phyloP scores from a whole-genome alignment of 2,888 invertebrate species.

The Ryuthela nishihirai region DNA sequence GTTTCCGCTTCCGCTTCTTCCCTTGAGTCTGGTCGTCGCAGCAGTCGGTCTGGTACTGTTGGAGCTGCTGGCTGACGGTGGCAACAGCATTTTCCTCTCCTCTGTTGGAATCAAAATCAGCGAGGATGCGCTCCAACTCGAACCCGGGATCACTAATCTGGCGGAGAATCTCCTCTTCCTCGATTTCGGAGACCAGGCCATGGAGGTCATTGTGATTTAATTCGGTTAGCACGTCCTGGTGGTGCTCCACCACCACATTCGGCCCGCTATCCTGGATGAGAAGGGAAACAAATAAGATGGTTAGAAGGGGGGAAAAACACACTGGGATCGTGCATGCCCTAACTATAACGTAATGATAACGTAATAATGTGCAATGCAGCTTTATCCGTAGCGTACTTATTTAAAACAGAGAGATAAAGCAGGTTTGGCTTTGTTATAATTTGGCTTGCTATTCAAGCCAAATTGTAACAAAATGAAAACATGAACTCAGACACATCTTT shows the following conservation, averaged over 20 bases:
- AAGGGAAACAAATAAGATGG: neutral
- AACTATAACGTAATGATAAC: too few relatives aligned
- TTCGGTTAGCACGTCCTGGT: slow-evolving; percentile 58
- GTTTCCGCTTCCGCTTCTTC: neutral
- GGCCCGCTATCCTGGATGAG: slow-evolving; percentile 40
- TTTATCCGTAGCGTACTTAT: too few relatives aligned
- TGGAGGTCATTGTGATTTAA: slow-evolving; percentile 68
- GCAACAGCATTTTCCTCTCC: slow-evolving; percentile 9
- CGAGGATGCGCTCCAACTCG: slow-evolving; percentile 65
- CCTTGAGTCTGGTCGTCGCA: neutral
- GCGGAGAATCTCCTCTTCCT: slow-evolving; percentile 74
- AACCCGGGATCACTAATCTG: slow-evolving; percentile 78
- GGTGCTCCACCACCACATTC: slow-evolving; percentile 39
- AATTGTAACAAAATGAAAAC: too few relatives aligned
- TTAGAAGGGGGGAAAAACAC: too few relatives aligned
- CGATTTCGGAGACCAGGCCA: slow-evolving; percentile 62
- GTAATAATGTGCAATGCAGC: too few relatives aligned
- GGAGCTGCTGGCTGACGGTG: slow-evolving; percentile 6
- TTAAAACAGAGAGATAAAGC: too few relatives aligned
- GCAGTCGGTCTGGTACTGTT: slow-evolving; percentile 9
- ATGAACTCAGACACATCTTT: too few relatives aligned
- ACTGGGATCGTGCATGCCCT: too few relatives aligned
- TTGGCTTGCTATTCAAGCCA: too few relatives aligned
- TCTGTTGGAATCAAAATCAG: slow-evolving; percentile 39
- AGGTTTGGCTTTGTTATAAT: too few relatives aligned